These are phyloP conservation scores for Patiria miniata DNA, from an alignment of 35 echinoderm and acorn worm species.

Conservation along the genomic window DNA sequence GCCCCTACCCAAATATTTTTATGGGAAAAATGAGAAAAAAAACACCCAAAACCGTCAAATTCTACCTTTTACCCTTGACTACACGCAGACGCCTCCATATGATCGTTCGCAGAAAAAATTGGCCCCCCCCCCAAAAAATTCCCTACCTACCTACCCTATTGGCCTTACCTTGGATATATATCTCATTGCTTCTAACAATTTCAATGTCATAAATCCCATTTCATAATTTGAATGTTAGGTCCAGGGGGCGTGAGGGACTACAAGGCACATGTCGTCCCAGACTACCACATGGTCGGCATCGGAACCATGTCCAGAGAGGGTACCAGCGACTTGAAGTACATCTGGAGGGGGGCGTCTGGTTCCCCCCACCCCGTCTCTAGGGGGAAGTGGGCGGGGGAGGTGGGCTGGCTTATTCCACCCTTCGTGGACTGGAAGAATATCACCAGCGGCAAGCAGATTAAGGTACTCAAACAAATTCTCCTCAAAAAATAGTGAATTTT, in stretches of 20 bases:
- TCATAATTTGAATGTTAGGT: conserved; percentile 46
- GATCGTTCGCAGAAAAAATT: too few relatives aligned
- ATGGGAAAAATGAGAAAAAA: too few relatives aligned
- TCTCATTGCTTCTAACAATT: too few relatives aligned
- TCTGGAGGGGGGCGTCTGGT: conserved; percentile 78
- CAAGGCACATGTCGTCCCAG: conserved; percentile 83
- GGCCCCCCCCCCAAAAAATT: too few relatives aligned
- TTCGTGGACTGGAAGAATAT: conserved; percentile 75
- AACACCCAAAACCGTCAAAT: too few relatives aligned
- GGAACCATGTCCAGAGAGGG: conserved; percentile 95
- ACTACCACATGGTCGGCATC: conserved; percentile 93
- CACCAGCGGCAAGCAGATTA: conserved; percentile 77
- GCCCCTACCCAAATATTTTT: too few relatives aligned
- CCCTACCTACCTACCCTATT: too few relatives aligned
- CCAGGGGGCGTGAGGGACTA: conserved; percentile 92
- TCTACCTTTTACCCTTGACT: too few relatives aligned
- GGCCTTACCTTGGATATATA: too few relatives aligned
- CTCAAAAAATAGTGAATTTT: not conserved
- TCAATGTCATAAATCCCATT: too few relatives aligned
- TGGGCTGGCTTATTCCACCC: conserved; percentile 86
- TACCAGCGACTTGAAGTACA: conserved; percentile 75
- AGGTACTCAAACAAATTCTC: conserved; percentile 43
- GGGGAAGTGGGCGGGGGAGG: conserved; percentile 83
- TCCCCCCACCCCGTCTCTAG: conserved; percentile 68
- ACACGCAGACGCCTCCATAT: too few relatives aligned